A percentile compares a stretch with the other conserved stretches of the same genome.
phyloP scores from a whole-genome alignment of 2,113 vertebrate genomes.

The Furnarius figulus region DNA sequence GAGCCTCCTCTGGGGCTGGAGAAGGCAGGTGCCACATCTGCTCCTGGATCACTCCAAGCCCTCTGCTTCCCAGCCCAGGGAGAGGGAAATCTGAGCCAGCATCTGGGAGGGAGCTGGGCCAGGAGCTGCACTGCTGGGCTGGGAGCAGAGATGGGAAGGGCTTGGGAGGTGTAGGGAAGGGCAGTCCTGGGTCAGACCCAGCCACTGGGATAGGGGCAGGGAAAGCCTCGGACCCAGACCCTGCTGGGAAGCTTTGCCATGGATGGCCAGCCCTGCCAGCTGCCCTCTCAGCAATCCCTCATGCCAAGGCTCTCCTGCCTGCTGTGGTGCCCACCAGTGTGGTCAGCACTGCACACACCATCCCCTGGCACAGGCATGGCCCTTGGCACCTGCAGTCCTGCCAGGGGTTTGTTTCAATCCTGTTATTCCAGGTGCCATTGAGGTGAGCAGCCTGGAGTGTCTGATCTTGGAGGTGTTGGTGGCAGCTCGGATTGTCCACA shows the following conservation, averaged over 20 bases:
- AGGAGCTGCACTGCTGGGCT: no score
- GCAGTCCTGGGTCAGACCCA: no score
- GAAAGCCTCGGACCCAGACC: no score
- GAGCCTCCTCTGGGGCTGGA: neutral
- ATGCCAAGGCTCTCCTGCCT: neutral
- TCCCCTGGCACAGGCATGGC: neutral
- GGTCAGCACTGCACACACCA: neutral
- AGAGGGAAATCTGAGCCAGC: no score
- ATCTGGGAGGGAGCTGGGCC: no score
- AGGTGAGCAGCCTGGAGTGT: neutral
- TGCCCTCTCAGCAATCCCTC: neutral
- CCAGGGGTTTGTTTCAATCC: neutral
- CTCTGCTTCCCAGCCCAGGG: neutral
- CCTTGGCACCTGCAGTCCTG: neutral
- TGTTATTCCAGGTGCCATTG: neutral
- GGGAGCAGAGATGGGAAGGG: no score
- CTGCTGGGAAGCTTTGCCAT: neutral
- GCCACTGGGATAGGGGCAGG: no score
- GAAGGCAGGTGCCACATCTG: neutral
- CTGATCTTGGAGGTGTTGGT: neutral
- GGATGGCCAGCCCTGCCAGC: neutral
- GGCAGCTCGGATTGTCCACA: neutral
- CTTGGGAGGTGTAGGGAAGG: no score
- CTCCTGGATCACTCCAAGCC: neutral
- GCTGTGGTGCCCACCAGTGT: neutral